Conservation (phyloP, 2,888 invertebrate species). For the Drosophila subquinaria region DNA sequence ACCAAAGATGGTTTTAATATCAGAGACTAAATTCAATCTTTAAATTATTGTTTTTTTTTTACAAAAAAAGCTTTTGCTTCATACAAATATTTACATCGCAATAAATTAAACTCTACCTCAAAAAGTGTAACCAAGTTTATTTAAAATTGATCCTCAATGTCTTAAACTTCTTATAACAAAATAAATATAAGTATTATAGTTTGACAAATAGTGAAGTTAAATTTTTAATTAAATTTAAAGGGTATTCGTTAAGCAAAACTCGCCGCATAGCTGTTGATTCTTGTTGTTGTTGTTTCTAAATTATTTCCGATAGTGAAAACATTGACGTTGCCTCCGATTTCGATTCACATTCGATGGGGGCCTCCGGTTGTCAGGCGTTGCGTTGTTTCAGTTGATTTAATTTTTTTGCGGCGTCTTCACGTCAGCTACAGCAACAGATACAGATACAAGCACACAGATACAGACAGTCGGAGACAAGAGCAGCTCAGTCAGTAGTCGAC, state of each 20-base stretch:
- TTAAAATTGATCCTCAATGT: background rate
- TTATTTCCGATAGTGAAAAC: slow-evolving; percentile 67
- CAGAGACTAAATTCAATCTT: too few species aligned
- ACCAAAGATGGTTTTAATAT: too few species aligned
- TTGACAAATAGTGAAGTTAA: background rate
- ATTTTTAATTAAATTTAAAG: background rate
- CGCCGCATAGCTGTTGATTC: slow-evolving; percentile 6
- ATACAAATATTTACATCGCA: background rate
- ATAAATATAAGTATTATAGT: background rate
- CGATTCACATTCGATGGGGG: slow-evolving; percentile 33
- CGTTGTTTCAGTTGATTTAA: slow-evolving; percentile 67
- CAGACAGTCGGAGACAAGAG: slow-evolving; percentile 27
- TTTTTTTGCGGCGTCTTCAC: slow-evolving; percentile 64
- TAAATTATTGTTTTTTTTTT: too few species aligned
- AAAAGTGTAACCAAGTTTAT: background rate
- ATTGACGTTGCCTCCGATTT: slow-evolving; percentile 46
- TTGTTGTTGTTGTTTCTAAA: slow-evolving; percentile 54
- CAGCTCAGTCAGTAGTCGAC: slow-evolving; percentile 34
- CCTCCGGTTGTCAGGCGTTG: slow-evolving; percentile 18
- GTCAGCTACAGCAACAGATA: slow-evolving; percentile 33
- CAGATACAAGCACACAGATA: slow-evolving; percentile 16
- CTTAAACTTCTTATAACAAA: background rate
- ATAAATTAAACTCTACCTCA: background rate
- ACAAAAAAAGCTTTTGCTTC: background rate
- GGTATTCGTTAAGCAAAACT: background rate